These are phyloP conservation scores for Neodontobutis hainanensis DNA, from an alignment of 2,113 vertebrate species.

Conservation along the genomic window DNA sequence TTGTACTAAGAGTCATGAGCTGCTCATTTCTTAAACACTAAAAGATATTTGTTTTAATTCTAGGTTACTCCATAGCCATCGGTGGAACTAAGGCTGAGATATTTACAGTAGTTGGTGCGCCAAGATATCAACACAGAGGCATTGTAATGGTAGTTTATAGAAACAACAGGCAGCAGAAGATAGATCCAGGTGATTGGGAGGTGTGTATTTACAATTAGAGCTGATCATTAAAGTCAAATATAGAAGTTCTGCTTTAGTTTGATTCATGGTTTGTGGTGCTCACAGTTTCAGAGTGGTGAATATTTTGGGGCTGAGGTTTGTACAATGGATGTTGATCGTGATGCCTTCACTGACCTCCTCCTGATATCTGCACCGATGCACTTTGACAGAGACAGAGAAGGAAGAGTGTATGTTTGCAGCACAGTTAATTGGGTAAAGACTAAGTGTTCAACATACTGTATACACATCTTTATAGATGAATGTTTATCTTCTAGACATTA, in stretches of 20 bases:
- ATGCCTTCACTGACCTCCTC: slow-evolving; percentile 74
- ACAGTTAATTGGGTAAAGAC: slow-evolving; percentile 50
- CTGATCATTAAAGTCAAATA: background rate
- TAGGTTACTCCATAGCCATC: slow-evolving; percentile 75
- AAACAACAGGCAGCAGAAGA: accelerated
- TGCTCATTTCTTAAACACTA: too few species aligned
- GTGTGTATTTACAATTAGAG: slow-evolving; percentile 26
- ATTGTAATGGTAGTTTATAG: slow-evolving; percentile 17
- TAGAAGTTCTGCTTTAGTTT: background rate
- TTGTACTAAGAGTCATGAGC: too few species aligned
- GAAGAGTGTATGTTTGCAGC: slow-evolving; percentile 79
- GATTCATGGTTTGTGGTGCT: background rate
- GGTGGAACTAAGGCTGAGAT: accelerated
- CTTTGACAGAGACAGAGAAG: slow-evolving; percentile 73
- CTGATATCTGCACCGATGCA: slow-evolving; percentile 82
- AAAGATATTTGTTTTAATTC: background rate
- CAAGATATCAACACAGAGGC: slow-evolving; percentile 71
- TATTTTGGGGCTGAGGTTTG: slow-evolving; percentile 87
- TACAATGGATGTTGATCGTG: slow-evolving; percentile 71
- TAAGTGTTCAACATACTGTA: background rate
- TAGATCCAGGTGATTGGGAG: slow-evolving; percentile 46
- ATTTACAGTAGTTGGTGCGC: slow-evolving; percentile 69
- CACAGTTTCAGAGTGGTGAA: slow-evolving; percentile 77
- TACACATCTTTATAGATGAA: too few species aligned
- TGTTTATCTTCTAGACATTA: background rate